A percentile compares a stretch with the other conserved stretches of the same genome.
Conservation (phyloP, 1,140 invertebrate genomes). For the Sycobia sp. region DNA sequence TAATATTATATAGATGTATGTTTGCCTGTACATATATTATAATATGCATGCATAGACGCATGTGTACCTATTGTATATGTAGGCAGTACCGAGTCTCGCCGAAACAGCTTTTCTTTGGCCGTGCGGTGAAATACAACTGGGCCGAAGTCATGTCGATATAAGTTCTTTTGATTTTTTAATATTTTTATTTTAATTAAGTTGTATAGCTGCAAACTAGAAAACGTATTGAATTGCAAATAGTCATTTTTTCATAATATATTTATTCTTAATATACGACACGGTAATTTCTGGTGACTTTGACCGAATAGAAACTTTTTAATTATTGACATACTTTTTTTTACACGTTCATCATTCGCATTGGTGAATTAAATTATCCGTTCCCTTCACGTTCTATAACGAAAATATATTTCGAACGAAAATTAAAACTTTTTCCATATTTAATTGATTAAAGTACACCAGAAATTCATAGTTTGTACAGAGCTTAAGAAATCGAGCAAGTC, state of each 20-base stretch:
- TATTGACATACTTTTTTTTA: too few relatives aligned
- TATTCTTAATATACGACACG: background rate
- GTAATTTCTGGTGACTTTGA: background rate
- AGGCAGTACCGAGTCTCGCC: background rate
- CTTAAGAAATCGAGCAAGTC: conserved; percentile 15
- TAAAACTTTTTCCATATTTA: too few relatives aligned
- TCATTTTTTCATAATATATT: conserved; percentile 24
- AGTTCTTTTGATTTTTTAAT: conserved; percentile 20
- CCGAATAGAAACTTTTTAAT: too few relatives aligned
- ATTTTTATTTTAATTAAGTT: conserved; percentile 10
- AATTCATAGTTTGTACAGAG: conserved; percentile 13
- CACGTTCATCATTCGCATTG: too few relatives aligned
- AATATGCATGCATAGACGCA: too few relatives aligned
- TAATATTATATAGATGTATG: background rate
- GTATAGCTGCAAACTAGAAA: conserved; percentile 3
- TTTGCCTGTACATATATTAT: too few relatives aligned
- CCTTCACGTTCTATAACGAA: too few relatives aligned
- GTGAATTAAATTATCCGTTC: too few relatives aligned
- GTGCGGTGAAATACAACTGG: background rate
- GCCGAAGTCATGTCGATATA: conserved; percentile 4
- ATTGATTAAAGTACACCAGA: too few relatives aligned
- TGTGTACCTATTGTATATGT: too few relatives aligned
- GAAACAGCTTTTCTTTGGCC: conserved; percentile 10
- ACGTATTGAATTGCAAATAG: conserved; percentile 7
- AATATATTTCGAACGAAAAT: too few relatives aligned